Evolutionary conservation across 2,888 invertebrate genomes (phyloP).

Genomic region (Pachycephus smyrnensis): DNA sequence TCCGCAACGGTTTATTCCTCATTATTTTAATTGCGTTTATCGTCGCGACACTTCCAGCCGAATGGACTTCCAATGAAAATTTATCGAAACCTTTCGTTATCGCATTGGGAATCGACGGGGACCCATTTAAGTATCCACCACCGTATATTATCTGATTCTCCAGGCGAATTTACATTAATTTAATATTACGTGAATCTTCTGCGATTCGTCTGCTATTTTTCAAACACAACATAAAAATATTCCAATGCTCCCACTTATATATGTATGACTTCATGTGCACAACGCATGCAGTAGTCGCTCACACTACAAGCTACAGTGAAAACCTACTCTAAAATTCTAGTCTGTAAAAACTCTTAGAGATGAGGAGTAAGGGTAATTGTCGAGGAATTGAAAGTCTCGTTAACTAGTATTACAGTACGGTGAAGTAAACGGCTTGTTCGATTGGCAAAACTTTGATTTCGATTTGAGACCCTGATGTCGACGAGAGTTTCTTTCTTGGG

Average conservation of each 20-base stretch:
- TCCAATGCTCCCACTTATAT: not conserved
- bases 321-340: no score
- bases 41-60: slow-evolving; percentile 2
- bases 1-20: not conserved
- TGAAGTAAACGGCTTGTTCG: not conserved
- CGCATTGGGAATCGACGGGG: not conserved
- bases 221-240: not conserved
- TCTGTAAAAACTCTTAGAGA: not conserved
- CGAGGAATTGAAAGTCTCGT: not conserved
- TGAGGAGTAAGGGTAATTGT: not conserved
- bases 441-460: not conserved
- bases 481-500: not conserved
- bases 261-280: no score
- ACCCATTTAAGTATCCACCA: not conserved
- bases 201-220: not conserved
- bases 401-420: not conserved
- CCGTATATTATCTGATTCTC: not conserved
- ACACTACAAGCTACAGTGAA: no score
- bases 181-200: not conserved
- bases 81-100: not conserved
- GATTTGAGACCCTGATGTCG: not conserved
- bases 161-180: not conserved
- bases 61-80: not conserved
- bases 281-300: no score
- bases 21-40: slow-evolving; percentile 13